Evolutionary conservation across 1,140 invertebrate species (phyloP), one percentile per base, ranked within the genome.

Genomic region (Sycobia sp.): DNA sequence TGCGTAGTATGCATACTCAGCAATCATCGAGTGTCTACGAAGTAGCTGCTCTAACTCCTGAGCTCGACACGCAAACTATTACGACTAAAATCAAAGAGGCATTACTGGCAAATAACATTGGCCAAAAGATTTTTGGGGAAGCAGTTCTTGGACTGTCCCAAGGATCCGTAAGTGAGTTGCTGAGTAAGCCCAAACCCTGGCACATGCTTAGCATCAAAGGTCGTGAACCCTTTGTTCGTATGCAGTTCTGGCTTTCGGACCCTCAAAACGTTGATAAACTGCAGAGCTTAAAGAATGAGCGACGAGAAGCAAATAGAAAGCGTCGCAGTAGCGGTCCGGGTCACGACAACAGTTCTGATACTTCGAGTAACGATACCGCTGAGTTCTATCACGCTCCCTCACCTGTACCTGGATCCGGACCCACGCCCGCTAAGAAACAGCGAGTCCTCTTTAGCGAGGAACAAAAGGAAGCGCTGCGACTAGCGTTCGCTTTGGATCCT

Each of bases 191-290:
- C 1, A 98, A 98, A 75, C 96, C 96, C 0, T 99, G 97, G 97
- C 95, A 97, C 74, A 97, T 98, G 95, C 86, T 99, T 8, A 97
- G 95, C 71, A 97, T 98, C 76, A 99, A 99, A 80, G 96, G 96
- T 0, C 84, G 96, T 27, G 96, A 99, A 78, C 97, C 97, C 0
- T 99, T 98, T 83, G 97, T 98, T 64, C 87, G 96, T 62, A 99
- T 99, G 96, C 95, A 98, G 76, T 80, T 97, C 22, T 99, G 96
- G 96, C 83, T 99, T 10, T 93, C 91, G 67, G 96, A 99, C 75
- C 88, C 95, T 10, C 90, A 94, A 76, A 98, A 97, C 76, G 89
- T 98, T 39, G 95, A 98, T 71, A 84, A 88, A 18, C 82, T 97
- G 23, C 94, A 90, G 81, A 90, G 88, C 2, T 75, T 93, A 18